Evolutionary conservation across 1,140 invertebrate genomes (phyloP).

Genomic region (Melitaea cinxia): DNA sequence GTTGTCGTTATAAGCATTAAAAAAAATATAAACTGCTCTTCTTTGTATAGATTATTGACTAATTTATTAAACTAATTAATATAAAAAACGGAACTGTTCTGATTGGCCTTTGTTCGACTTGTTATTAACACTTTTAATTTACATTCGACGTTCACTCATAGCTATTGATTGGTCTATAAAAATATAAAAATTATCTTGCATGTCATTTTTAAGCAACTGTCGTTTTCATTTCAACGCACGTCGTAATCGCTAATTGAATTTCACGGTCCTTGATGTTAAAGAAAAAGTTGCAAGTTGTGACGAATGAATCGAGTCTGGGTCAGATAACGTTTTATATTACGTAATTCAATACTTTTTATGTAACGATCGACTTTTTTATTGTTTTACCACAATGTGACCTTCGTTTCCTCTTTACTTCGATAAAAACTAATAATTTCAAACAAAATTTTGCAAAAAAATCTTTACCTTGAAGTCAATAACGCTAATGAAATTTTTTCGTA

Average conservation of each 20-base stretch:
- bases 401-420: neutral
- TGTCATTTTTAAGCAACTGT: slow-evolving; percentile 50
- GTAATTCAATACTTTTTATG: slow-evolving; percentile 36
- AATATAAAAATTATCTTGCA: slow-evolving; percentile 9
- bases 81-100: too few species aligned
- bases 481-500: too few species aligned
- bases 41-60: too few species aligned
- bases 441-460: too few species aligned
- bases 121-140: too few species aligned
- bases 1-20: too few species aligned
- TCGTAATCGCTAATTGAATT: slow-evolving; percentile 65
- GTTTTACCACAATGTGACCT: slow-evolving; percentile 15
- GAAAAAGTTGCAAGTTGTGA: slow-evolving; percentile 62
- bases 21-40: too few species aligned
- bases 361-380: slow-evolving; percentile 33
- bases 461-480: too few species aligned
- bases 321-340: slow-evolving; percentile 43
- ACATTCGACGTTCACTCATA: neutral
- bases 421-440: neutral
- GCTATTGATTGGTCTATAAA: neutral
- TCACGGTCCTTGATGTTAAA: slow-evolving; percentile 60
- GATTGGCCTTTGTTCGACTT: too few species aligned
- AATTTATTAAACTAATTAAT: too few species aligned
- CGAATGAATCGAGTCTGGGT: slow-evolving; percentile 51
- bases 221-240: slow-evolving; percentile 61